A percentile compares a stretch with the other conserved stretches of the same genome.
phyloP scores from a whole-genome alignment of 2,797 vertebrate genomes.

The Coilia nasus region DNA sequence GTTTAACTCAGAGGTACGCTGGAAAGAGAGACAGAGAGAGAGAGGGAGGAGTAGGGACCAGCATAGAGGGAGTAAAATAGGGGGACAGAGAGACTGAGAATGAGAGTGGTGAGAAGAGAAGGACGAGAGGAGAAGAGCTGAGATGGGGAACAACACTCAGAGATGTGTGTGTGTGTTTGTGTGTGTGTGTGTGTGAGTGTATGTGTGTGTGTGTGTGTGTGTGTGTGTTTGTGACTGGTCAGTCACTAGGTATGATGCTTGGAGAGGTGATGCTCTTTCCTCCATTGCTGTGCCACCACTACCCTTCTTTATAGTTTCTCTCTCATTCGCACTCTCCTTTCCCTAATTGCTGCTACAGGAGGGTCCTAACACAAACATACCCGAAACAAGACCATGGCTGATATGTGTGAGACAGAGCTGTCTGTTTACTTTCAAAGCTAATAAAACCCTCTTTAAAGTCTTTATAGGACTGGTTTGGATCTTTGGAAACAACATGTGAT shows the following conservation, averaged over 20 bases:
- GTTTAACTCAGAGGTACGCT: conserved; percentile 68
- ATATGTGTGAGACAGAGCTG: too few relatives aligned
- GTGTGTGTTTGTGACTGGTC: not conserved
- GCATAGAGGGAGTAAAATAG: conserved; percentile 9
- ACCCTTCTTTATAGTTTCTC: conserved; percentile 25
- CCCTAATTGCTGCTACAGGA: conserved; percentile 14
- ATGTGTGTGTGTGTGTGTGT: not conserved
- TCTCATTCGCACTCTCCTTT: conserved; percentile 8
- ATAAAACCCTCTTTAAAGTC: too few relatives aligned
- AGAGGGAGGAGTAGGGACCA: conserved; percentile 25
- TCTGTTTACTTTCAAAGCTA: too few relatives aligned
- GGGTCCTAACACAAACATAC: conserved; percentile 4
- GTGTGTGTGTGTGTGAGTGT: not conserved
- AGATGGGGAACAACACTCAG: conserved; percentile 16
- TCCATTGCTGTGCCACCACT: conserved; percentile 10
- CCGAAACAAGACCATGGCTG: not conserved
- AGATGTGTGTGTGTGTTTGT: conserved; percentile 9
- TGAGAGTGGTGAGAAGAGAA: not conserved
- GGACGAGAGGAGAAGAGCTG: not conserved
- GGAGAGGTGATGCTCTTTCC: conserved; percentile 33
- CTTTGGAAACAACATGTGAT: too few relatives aligned
- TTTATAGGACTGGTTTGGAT: too few relatives aligned
- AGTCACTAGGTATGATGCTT: conserved; percentile 24
- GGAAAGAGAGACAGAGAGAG: conserved; percentile 54
- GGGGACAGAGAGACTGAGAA: not conserved